Evolutionary conservation across 2,797 vertebrate species (phyloP).

Genomic region (Austrolebias charrua): DNA sequence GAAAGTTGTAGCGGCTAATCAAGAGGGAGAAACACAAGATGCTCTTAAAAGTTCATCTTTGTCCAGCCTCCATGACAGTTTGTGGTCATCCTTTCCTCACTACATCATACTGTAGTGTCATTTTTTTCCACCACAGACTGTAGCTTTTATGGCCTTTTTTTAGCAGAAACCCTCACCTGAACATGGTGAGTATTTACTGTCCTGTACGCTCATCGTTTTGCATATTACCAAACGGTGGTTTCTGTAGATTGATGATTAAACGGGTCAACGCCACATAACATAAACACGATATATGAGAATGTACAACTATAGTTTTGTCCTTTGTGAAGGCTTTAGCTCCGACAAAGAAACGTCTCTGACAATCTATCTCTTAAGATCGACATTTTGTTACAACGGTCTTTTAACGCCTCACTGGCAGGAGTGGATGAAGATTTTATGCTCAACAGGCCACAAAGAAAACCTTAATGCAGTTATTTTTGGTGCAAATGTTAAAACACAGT

Average conservation of each 20-base stretch:
- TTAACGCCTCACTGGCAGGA: slow-evolving; percentile 9
- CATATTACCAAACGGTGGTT: slow-evolving; percentile 26
- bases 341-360: slow-evolving; percentile 8
- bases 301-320: slow-evolving; percentile 44
- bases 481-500: slow-evolving; percentile 22
- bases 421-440: slow-evolving; percentile 15
- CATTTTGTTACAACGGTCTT: slow-evolving; percentile 10
- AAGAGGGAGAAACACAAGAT: slow-evolving; percentile 47
- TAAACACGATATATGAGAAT: slow-evolving; percentile 51
- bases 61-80: slow-evolving; percentile 31
- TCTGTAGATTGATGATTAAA: slow-evolving; percentile 31
- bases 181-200: slow-evolving; percentile 50
- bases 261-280: slow-evolving; percentile 32
- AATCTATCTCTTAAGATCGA: slow-evolving; percentile 38
- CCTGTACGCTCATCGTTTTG: slow-evolving; percentile 35
- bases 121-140: slow-evolving; percentile 34
- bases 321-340: slow-evolving; percentile 30
- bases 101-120: slow-evolving; percentile 15
- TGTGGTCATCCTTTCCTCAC: background rate
- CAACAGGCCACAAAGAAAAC: slow-evolving; percentile 4
- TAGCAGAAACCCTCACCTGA: slow-evolving; percentile 30
- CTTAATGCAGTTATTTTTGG: slow-evolving; percentile 5
- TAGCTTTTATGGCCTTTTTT: slow-evolving; percentile 52
- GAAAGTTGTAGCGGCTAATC: slow-evolving; percentile 32
- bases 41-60: slow-evolving; percentile 58